phyloP scores from a whole-genome alignment of 2,888 invertebrate species.

The Erebia ligea region DNA sequence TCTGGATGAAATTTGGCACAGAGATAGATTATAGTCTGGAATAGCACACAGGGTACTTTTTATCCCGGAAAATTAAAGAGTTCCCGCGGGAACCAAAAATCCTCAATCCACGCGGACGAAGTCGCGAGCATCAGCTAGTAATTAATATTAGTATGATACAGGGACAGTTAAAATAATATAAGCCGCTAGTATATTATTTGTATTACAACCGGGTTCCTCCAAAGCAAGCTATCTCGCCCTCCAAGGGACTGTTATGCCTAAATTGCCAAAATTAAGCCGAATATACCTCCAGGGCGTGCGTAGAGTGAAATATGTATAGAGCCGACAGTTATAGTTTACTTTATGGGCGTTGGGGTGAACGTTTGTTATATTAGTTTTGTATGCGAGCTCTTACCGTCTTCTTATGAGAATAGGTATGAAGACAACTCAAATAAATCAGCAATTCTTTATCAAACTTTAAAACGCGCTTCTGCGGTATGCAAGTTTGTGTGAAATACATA shows the following conservation, averaged over 20 bases:
- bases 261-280: slow-evolving; percentile 62
- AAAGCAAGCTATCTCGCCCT: slow-evolving; percentile 32
- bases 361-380: slow-evolving; percentile 6
- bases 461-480: too few species aligned
- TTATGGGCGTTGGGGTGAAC: slow-evolving; percentile 13
- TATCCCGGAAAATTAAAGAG: too few species aligned
- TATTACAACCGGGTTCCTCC: slow-evolving; percentile 21
- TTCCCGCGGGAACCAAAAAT: too few species aligned
- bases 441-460: too few species aligned
- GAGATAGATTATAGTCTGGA: too few species aligned
- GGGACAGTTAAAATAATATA: slow-evolving; percentile 27
- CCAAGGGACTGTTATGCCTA: slow-evolving; percentile 44
- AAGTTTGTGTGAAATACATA: too few species aligned
- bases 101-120: too few species aligned
- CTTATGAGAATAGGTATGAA: background rate
- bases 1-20: too few species aligned
- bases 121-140: too few species aligned
- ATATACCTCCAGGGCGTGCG: slow-evolving; percentile 49
- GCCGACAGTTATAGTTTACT: slow-evolving; percentile 15
- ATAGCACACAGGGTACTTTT: too few species aligned
- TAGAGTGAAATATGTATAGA: slow-evolving; percentile 31
- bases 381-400: background rate
- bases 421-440: too few species aligned
- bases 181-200: slow-evolving; percentile 21
- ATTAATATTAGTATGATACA: background rate